These are phyloP conservation scores for Vombatus ursinus DNA, from an alignment of 2,113 vertebrate genomes.

Conservation along the genomic window DNA sequence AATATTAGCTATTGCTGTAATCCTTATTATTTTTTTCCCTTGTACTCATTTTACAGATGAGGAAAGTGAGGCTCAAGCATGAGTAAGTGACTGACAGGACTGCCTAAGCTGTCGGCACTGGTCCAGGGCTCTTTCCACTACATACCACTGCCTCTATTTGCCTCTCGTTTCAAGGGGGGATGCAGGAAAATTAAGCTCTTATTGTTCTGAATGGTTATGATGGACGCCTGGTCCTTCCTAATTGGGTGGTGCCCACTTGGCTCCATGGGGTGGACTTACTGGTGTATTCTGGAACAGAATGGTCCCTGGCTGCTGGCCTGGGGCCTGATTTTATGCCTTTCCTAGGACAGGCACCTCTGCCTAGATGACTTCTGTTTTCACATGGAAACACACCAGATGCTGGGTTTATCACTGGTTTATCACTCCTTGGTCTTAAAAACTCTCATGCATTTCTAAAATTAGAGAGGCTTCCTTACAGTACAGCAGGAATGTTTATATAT, in stretches of 20 bases:
- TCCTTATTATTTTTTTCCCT: too few species aligned
- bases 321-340: background rate
- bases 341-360: background rate
- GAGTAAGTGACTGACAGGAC: background rate
- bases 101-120: background rate
- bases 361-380: background rate
- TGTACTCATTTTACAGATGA: background rate
- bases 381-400: background rate
- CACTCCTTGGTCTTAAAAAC: background rate
- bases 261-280: background rate
- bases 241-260: background rate
- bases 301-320: too few species aligned
- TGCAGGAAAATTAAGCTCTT: background rate
- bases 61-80: background rate
- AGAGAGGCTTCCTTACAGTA: background rate
- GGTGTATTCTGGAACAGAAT: background rate
- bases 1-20: background rate
- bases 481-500: background rate
- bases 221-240: background rate
- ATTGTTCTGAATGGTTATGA: background rate
- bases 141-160: background rate
- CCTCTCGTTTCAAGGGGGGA: background rate
- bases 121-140: background rate
- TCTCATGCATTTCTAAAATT: background rate
- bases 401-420: too few species aligned